Percentiles rank a stretch among this genome's conserved stretches.
Evolutionary conservation across 2,113 vertebrate species (phyloP).

Genomic region (Oreocharis arfaki): DNA sequence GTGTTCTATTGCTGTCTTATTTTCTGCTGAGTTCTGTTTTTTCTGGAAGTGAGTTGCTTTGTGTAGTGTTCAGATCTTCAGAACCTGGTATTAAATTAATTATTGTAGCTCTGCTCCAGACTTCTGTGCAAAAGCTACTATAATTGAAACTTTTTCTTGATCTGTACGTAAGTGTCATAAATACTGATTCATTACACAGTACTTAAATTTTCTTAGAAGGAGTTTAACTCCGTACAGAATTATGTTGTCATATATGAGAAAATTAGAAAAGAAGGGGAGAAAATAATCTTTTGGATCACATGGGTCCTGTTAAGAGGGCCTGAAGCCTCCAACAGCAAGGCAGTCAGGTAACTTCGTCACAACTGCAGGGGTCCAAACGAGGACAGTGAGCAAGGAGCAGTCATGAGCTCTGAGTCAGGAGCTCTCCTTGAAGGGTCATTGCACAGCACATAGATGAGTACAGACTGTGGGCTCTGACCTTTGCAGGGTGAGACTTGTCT

Average conservation of each 20-base stretch:
- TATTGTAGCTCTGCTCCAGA: neutral
- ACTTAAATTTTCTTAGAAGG: neutral
- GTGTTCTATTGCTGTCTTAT: neutral
- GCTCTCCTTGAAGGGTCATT: neutral
- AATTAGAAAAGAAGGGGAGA: neutral
- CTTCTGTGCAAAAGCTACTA: neutral
- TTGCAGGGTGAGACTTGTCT: neutral
- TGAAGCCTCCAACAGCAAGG: neutral
- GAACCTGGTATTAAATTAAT: neutral
- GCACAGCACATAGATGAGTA: too few relatives aligned
- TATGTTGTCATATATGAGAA: neutral
- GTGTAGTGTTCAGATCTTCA: neutral
- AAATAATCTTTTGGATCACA: neutral
- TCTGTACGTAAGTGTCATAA: neutral
- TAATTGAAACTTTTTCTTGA: neutral
- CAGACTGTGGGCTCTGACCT: neutral
- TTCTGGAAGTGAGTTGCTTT: neutral
- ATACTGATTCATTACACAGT: neutral
- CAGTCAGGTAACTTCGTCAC: neutral
- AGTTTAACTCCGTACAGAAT: neutral
- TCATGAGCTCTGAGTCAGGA: neutral
- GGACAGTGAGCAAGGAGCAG: neutral
- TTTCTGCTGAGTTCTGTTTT: neutral
- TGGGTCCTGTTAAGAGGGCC: neutral
- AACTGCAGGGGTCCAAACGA: neutral